Base-by-base conservation (phyloP, 1,140 invertebrate species). In the Trachelipus rathkii region DNA sequence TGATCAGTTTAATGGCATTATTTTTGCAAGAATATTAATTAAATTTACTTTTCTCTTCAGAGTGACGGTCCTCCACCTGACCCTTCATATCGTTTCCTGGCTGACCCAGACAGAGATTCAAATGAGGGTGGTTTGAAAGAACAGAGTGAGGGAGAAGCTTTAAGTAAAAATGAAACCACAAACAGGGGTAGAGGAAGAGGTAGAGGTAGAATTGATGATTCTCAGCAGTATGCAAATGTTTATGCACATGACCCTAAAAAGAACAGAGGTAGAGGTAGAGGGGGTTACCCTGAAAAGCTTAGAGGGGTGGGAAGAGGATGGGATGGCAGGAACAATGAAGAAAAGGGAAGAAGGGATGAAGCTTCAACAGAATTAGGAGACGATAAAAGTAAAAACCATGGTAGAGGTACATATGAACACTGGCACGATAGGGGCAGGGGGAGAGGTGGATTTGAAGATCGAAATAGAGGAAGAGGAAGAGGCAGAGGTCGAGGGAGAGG, bases 341-440 rank as follows among this genome's bases (percentile, higher is more conserved):
- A 33, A 33, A 33, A 6, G 6, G 33, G 33, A 33, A 33, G 33
- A 33, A 33, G 33, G 33, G 70, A 43, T 33, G 72, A 46, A 73
- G 10, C 15, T 0, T 44, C 44, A 4, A n/a, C 44, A 46, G 44
- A 46, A 45, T 23, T n/a, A 11, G 43, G 19, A 19, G 45, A 10
- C 5, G 44, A 67, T 50, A 72, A 44, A 50, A 70, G 73, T 44
- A 73, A 69, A 21, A 67, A 67, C 43, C 69, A 73, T 9, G 66
- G 73, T 50, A 44, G 45, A 24, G 53, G 21, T n/a, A 46, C 15
- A 6, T 23, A 44, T 71, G 45, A 21, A 23, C n/a, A n/a, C 11
- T 33, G 10, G 6, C n/a, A 21, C 53, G 74, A 76, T 50, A 45
- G 77, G 15, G 69, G 68, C 24, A 43, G 50, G 60, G 69, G 71